These are phyloP conservation scores for Diarsia dahlii DNA, from an alignment of 2,888 invertebrate genomes.

Conservation along the genomic window DNA sequence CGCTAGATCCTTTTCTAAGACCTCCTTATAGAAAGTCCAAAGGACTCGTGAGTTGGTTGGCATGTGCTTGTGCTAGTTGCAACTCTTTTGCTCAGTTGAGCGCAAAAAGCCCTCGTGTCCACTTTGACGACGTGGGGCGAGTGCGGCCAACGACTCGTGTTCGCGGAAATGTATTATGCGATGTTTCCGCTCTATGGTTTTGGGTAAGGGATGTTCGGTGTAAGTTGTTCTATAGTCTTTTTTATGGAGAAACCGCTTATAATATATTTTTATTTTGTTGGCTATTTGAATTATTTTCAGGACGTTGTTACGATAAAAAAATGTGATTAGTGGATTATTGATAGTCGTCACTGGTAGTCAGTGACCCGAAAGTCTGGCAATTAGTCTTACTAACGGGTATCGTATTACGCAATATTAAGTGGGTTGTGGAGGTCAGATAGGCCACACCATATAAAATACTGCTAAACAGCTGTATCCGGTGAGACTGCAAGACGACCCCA, in stretches of 20 bases:
- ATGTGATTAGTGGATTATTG: not conserved
- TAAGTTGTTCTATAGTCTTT: not conserved
- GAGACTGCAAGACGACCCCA: not conserved
- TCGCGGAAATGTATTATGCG: conserved; percentile 27
- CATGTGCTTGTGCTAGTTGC: conserved; percentile 59
- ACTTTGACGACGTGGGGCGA: conserved; percentile 31
- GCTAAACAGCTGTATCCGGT: too few relatives aligned
- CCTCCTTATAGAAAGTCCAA: conserved; percentile 33
- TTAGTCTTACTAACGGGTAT: too few relatives aligned
- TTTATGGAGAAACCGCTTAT: not conserved
- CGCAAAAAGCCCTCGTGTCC: conserved; percentile 53
- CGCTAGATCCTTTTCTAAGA: conserved; percentile 26
- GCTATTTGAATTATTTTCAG: not conserved
- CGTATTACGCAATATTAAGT: too few relatives aligned
- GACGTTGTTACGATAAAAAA: not conserved
- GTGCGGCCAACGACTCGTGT: conserved; percentile 36
- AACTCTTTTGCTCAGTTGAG: conserved; percentile 63
- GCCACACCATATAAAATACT: too few relatives aligned
- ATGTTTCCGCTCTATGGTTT: conserved; percentile 34
- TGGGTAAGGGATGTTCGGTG: not conserved
- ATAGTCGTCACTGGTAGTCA: not conserved
- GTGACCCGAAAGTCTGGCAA: too few relatives aligned
- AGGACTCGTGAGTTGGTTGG: conserved; percentile 54
- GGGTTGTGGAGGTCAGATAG: too few relatives aligned
- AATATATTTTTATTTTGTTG: not conserved